Evolutionary conservation across 2,888 invertebrate genomes (phyloP).

Genomic region (Harmothoe impar): DNA sequence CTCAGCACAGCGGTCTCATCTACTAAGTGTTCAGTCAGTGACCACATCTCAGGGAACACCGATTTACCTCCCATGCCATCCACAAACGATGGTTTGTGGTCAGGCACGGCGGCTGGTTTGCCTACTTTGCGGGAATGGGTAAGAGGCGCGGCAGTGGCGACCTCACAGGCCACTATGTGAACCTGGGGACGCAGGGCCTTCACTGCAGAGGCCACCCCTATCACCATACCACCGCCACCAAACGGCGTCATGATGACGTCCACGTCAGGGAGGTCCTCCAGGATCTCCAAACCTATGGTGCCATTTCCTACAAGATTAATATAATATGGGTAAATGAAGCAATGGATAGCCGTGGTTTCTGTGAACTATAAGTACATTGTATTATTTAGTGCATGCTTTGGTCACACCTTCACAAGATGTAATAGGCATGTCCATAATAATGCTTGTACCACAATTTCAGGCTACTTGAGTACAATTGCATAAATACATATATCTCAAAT

Average conservation of each 20-base stretch:
- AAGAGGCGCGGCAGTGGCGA: conserved; percentile 76
- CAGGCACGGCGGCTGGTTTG: conserved; percentile 71
- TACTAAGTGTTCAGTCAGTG: conserved; percentile 74
- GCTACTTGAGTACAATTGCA: too few species aligned
- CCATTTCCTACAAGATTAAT: conserved; percentile 77
- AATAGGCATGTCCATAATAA: too few species aligned
- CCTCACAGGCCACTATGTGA: conserved; percentile 78
- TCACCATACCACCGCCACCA: conserved; percentile 80
- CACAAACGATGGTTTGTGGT: conserved; percentile 78
- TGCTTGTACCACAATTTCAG: too few species aligned
- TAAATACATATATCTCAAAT: too few species aligned
- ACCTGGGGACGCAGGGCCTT: conserved; percentile 75
- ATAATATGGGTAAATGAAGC: neutral
- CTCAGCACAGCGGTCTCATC: conserved; percentile 76
- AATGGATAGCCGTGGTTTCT: too few species aligned
- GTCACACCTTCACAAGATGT: too few species aligned
- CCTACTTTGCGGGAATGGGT: conserved; percentile 74
- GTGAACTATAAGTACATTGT: too few species aligned
- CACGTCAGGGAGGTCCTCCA: conserved; percentile 80
- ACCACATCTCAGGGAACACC: conserved; percentile 79
- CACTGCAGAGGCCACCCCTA: conserved; percentile 78
- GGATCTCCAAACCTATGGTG: conserved; percentile 80
- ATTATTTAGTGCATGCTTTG: too few species aligned
- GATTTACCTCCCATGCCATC: conserved; percentile 80
- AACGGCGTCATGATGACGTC: conserved; percentile 80